Evolutionary conservation across 2,888 invertebrate genomes (phyloP).

Genomic region (Fragum whitleyi): DNA sequence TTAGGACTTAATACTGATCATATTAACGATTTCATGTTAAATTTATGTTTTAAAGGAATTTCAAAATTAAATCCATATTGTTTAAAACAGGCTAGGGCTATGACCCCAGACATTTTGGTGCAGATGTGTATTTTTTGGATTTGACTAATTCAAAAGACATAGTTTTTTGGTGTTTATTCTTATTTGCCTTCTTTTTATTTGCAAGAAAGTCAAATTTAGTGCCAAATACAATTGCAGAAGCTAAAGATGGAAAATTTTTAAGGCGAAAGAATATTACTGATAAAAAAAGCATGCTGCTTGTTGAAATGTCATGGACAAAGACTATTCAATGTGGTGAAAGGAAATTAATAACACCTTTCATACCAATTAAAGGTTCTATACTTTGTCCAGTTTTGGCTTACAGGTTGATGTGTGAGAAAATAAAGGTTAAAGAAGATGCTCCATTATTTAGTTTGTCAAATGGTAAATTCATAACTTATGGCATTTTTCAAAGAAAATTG

Average conservation of each 20-base stretch:
- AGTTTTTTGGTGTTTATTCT: not conserved
- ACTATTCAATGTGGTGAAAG: conserved; percentile 9
- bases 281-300: not conserved
- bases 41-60: not conserved
- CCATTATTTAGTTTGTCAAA: not conserved
- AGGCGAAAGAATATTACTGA: not conserved
- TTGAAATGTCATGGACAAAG: not conserved
- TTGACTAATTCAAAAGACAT: not conserved
- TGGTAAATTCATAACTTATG: not conserved
- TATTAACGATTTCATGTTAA: conserved; percentile 1
- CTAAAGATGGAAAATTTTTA: not conserved
- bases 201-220: conserved; percentile 12
- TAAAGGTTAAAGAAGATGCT: not conserved
- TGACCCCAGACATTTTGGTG: not conserved
- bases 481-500: not conserved
- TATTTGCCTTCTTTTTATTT: conserved; percentile 4
- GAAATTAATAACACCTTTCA: not conserved
- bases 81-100: not conserved
- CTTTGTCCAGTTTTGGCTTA: not conserved
- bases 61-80: not conserved
- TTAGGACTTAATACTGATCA: not conserved
- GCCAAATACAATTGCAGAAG: not conserved
- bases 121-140: not conserved
- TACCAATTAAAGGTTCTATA: not conserved
- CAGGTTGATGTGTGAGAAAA: not conserved